These are phyloP conservation scores for Ganaspis brasiliensis DNA, from an alignment of 2,888 invertebrate species.

Conservation along the genomic window DNA sequence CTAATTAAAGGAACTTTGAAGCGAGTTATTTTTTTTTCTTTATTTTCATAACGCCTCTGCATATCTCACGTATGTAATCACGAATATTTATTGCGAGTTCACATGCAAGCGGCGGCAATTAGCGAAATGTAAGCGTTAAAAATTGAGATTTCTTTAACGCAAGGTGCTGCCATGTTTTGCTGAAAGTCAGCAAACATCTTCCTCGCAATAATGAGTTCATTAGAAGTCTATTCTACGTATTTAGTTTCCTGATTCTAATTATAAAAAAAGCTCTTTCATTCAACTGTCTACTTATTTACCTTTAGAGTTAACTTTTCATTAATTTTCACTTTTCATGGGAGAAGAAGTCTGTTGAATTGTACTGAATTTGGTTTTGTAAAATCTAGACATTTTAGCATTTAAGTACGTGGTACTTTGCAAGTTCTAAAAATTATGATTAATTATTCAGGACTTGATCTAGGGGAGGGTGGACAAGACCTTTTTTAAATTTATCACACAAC, in stretches of 20 bases:
- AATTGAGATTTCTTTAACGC: slow-evolving; percentile 66
- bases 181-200: slow-evolving; percentile 61
- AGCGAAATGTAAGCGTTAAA: slow-evolving; percentile 66
- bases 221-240: slow-evolving; percentile 57
- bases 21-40: slow-evolving; percentile 43
- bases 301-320: background rate
- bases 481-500: too few species aligned
- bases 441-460: too few species aligned
- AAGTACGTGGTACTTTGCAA: too few species aligned
- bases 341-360: too few species aligned
- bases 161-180: slow-evolving; percentile 64
- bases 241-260: slow-evolving; percentile 55
- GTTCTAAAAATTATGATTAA: too few species aligned
- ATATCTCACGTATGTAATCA: slow-evolving; percentile 66
- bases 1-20: slow-evolving; percentile 49
- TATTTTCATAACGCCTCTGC: slow-evolving; percentile 57
- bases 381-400: too few species aligned
- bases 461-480: too few species aligned
- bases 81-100: slow-evolving; percentile 72
- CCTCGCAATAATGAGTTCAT: slow-evolving; percentile 66
- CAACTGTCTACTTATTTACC: background rate
- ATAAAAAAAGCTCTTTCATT: background rate
- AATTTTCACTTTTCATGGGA: background rate
- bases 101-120: slow-evolving; percentile 71
- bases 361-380: too few species aligned